Evolutionary conservation across 2,113 vertebrate species (phyloP).

Genomic region (Myiopsitta monachus): DNA sequence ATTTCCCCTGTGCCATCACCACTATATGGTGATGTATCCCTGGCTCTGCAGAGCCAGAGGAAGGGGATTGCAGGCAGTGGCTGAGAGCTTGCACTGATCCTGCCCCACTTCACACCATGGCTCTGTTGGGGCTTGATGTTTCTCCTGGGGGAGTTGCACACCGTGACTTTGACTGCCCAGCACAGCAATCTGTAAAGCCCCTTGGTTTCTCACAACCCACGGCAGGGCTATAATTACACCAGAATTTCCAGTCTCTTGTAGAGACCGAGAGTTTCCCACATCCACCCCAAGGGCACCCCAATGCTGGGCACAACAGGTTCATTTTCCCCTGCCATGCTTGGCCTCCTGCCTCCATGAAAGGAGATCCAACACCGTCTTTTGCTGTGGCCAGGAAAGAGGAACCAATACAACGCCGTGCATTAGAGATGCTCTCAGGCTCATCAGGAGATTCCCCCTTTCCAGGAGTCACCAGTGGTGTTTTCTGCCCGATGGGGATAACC

Average conservation of each 20-base stretch:
- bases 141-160: not conserved
- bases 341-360: not conserved
- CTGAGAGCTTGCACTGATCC: accelerated
- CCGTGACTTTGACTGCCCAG: not conserved
- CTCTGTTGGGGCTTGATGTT: not conserved
- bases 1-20: not conserved
- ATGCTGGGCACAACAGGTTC: not conserved
- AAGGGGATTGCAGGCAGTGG: not conserved
- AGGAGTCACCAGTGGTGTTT: accelerated
- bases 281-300: not conserved
- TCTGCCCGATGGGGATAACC: accelerated
- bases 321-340: not conserved
- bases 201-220: conserved; percentile 61
- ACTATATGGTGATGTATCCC: not conserved
- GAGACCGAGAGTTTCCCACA: conserved; percentile 37
- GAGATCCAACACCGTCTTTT: accelerated
- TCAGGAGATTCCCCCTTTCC: not conserved
- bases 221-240: conserved; percentile 18
- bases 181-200: conserved; percentile 44
- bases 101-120: not conserved
- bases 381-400: not conserved
- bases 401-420: accelerated
- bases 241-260: conserved; percentile 50
- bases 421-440: not conserved
- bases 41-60: not conserved